A percentile compares a stretch with the other conserved stretches of the same genome.
Conservation (phyloP, 2,113 vertebrate genomes). For the Forbesichthys agassizii region DNA sequence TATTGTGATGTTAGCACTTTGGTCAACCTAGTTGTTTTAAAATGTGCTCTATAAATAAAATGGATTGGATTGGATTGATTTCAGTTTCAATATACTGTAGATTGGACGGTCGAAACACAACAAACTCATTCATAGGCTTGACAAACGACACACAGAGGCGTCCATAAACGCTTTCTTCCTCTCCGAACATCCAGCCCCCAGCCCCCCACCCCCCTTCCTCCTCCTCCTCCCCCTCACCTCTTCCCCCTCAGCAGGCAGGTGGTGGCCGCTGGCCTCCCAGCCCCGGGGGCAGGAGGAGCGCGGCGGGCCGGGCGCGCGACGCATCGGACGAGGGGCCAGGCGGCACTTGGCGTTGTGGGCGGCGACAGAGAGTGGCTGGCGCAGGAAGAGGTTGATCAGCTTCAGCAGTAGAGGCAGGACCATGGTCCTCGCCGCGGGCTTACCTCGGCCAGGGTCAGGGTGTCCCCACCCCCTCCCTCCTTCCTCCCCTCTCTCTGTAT, state of each 20-base stretch:
- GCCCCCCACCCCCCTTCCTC: not conserved
- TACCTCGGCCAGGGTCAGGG: not conserved
- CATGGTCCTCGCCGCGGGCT: conserved; percentile 70
- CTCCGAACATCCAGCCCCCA: too few species aligned
- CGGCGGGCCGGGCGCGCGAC: conserved; percentile 61
- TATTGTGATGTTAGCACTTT: too few species aligned
- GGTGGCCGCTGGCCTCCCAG: conserved; percentile 62
- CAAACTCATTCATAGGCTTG: too few species aligned
- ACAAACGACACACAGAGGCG: too few species aligned
- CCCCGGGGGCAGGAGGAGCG: conserved; percentile 61
- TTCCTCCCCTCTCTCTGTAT: not conserved
- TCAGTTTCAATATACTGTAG: too few species aligned
- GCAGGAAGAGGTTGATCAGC: conserved; percentile 72
- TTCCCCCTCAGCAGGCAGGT: conserved; percentile 54
- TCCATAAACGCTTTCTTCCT: too few species aligned
- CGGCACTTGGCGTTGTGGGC: conserved; percentile 1
- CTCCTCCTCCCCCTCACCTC: conserved; percentile 64
- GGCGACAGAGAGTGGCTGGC: conserved; percentile 43
- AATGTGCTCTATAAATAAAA: too few species aligned
- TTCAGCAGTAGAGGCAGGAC: conserved; percentile 72
- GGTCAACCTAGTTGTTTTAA: too few species aligned
- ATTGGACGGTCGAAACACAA: too few species aligned
- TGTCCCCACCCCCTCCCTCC: not conserved
- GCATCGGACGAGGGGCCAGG: conserved; percentile 69
- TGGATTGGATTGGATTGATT: too few species aligned